A percentile compares a stretch with the other conserved stretches of the same genome.
Conservation (phyloP, 2,797 vertebrate species). For the Typhlichthys eigenmanni region DNA sequence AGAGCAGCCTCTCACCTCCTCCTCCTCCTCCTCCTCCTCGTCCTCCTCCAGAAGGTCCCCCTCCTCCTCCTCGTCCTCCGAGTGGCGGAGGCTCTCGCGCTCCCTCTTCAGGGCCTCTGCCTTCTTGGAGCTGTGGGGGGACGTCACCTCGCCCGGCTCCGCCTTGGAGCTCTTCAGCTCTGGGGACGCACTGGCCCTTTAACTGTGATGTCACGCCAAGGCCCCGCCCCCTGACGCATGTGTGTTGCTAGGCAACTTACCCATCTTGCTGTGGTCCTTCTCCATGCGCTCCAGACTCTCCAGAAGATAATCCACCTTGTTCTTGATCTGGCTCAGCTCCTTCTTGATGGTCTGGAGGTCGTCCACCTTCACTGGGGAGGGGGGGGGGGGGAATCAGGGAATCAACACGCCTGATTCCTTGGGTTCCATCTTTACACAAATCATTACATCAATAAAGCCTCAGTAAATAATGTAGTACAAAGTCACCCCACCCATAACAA, state of each 20-base stretch:
- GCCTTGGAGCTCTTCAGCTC: constrained; percentile 81
- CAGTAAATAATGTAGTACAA: too few species aligned
- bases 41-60: constrained; percentile 71
- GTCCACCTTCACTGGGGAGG: constrained; percentile 82
- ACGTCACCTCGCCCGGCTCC: constrained; percentile 81
- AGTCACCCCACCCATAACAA: too few species aligned
- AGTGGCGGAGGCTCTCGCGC: constrained; percentile 82
- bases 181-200: constrained; percentile 22
- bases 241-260: constrained; percentile 61
- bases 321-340: constrained; percentile 89
- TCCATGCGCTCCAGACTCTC: constrained; percentile 90
- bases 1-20: constrained; percentile 45
- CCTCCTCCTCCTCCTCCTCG: constrained; percentile 18
- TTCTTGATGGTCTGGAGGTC: constrained; percentile 90
- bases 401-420: too few species aligned
- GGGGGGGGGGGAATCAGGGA: background rate
- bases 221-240: too few species aligned
- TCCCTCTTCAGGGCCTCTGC: constrained; percentile 81
- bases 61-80: constrained; percentile 84
- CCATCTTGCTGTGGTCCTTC: constrained; percentile 87
- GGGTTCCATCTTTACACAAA: too few species aligned
- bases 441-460: too few species aligned
- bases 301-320: constrained; percentile 90
- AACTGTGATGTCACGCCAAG: too few species aligned
- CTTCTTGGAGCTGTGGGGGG: constrained; percentile 80